Percentiles rank a stretch among this genome's conserved stretches.
These are phyloP conservation scores for Eupithecia exiguata DNA, from an alignment of 2,888 invertebrate genomes.

Conservation along the genomic window DNA sequence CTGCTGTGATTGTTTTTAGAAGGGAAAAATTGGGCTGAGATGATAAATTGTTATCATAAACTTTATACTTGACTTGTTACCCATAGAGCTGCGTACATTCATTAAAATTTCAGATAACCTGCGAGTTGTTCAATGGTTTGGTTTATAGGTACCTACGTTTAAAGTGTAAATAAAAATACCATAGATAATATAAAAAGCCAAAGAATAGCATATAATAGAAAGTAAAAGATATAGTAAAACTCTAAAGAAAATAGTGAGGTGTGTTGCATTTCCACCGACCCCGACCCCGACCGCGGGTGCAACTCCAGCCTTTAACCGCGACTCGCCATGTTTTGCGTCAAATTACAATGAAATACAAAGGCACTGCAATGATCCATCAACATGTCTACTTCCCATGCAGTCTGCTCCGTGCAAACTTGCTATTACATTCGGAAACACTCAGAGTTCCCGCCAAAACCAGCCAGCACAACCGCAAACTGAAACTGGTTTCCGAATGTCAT, in stretches of 20 bases:
- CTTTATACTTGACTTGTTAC: not conserved
- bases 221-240: not conserved
- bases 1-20: conserved; percentile 46
- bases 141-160: not conserved
- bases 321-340: conserved; percentile 37
- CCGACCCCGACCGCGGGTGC: too few relatives aligned
- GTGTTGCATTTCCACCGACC: not conserved
- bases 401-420: conserved; percentile 53
- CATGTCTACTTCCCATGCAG: conserved; percentile 57
- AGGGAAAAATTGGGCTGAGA: conserved; percentile 9
- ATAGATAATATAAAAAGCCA: not conserved
- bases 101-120: not conserved
- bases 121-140: not conserved
- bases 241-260: not conserved
- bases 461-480: conserved; percentile 49
- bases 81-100: not conserved
- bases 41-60: conserved; percentile 7
- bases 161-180: not conserved
- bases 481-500: conserved; percentile 60
- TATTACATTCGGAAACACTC: conserved; percentile 45
- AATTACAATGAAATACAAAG: conserved; percentile 62
- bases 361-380: conserved; percentile 69
- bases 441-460: conserved; percentile 37
- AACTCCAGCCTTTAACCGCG: conserved; percentile 7
- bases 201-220: not conserved